Conservation (phyloP, 2,888 invertebrate genomes). For the Timandra comae region DNA sequence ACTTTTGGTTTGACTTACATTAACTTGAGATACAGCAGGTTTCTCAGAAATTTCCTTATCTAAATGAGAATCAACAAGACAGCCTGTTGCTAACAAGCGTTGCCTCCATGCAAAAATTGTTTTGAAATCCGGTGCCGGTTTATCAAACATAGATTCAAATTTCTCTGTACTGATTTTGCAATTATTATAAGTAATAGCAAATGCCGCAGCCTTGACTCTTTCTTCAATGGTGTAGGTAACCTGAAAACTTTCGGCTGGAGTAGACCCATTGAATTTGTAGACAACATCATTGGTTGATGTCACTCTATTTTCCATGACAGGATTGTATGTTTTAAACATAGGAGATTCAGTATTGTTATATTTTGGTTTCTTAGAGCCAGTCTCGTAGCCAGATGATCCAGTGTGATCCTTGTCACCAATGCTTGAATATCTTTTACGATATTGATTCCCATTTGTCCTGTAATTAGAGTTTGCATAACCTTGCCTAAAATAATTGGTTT, state of each 20-base stretch:
- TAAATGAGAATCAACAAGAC: slow-evolving; percentile 57
- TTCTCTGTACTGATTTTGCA: slow-evolving; percentile 60
- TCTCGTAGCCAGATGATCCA: slow-evolving; percentile 57
- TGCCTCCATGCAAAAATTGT: slow-evolving; percentile 69
- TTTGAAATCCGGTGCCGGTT: slow-evolving; percentile 69
- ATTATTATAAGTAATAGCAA: slow-evolving; percentile 62
- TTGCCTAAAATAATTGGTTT: slow-evolving; percentile 34
- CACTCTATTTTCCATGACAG: slow-evolving; percentile 68
- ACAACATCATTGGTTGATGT: slow-evolving; percentile 57
- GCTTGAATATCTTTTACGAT: slow-evolving; percentile 49
- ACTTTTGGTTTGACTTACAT: not conserved
- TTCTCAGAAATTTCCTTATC: slow-evolving; percentile 24
- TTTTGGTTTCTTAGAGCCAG: slow-evolving; percentile 46
- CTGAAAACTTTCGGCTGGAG: slow-evolving; percentile 48
- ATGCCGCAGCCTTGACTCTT: slow-evolving; percentile 58
- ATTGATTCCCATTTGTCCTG: slow-evolving; percentile 34
- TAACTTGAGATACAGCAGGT: slow-evolving; percentile 1
- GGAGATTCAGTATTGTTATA: slow-evolving; percentile 35
- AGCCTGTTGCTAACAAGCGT: slow-evolving; percentile 54
- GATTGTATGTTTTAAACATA: slow-evolving; percentile 35
- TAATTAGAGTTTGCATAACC: slow-evolving; percentile 33
- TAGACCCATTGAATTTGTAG: slow-evolving; percentile 53
- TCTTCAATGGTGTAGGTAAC: slow-evolving; percentile 61
- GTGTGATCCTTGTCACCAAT: slow-evolving; percentile 51
- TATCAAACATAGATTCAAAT: slow-evolving; percentile 58